Evolutionary conservation across 92 coral and sea anemone genomes (phyloP).

Genomic region (Diadumene lineata): DNA sequence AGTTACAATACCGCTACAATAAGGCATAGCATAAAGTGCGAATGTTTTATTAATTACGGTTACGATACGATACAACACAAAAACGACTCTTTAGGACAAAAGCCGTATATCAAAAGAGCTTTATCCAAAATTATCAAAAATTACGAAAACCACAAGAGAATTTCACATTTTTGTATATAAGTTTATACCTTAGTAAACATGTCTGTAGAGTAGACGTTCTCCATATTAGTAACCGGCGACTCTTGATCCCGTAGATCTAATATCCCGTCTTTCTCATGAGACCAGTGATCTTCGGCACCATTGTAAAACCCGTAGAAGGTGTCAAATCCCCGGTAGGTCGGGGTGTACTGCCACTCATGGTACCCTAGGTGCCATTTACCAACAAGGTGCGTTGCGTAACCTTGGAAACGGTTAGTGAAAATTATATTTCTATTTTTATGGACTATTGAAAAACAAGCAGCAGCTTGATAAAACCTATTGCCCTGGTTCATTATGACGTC

Average conservation of each 20-base stretch:
- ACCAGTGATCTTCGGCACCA: constrained; percentile 54
- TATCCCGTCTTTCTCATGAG: constrained; percentile 28
- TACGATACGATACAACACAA: no score
- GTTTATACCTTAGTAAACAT: constrained; percentile 15
- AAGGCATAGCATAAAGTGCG: no score
- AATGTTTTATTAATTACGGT: no score
- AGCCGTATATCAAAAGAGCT: no score
- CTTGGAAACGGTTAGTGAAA: constrained; percentile 13
- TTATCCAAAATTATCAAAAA: no score
- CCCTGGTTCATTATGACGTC: no score
- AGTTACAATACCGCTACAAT: no score
- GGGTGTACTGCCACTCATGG: constrained; percentile 56
- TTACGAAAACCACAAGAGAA: no score
- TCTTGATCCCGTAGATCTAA: constrained; percentile 56
- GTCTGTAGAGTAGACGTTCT: constrained; percentile 30
- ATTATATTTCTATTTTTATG: neutral
- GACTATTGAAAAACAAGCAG: neutral
- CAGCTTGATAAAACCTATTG: no score
- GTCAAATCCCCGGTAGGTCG: constrained; percentile 69
- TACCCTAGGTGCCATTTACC: constrained; percentile 72
- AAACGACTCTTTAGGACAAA: no score
- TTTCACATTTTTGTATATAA: neutral
- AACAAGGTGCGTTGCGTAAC: constrained; percentile 58
- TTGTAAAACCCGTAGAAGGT: constrained; percentile 58
- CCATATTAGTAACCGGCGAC: constrained; percentile 39